A percentile compares a stretch with the other conserved stretches of the same genome.
Evolutionary conservation across 1,140 invertebrate species (phyloP).

Genomic region (Drosophila lini): DNA sequence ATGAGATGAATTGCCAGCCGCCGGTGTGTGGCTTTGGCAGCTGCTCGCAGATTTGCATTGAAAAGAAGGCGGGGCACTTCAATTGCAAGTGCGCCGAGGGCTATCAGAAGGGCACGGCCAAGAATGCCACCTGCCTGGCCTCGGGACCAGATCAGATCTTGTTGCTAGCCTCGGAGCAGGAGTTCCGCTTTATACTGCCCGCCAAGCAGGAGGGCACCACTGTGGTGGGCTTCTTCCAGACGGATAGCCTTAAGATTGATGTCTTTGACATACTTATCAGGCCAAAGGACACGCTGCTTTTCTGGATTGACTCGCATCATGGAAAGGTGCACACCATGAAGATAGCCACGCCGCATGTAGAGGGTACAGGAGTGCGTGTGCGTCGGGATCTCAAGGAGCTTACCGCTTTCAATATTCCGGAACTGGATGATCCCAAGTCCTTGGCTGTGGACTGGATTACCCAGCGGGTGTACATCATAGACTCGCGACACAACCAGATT

Average conservation of each 20-base stretch:
- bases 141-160: constrained; percentile 86
- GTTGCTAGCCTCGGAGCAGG: constrained; percentile 88
- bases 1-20: constrained; percentile 88
- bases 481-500: constrained; percentile 87
- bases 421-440: constrained; percentile 87
- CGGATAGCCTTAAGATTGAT: constrained; percentile 85
- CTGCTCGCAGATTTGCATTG: constrained; percentile 91
- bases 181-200: constrained; percentile 87
- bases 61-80: constrained; percentile 87
- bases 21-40: constrained; percentile 89
- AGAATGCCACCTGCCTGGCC: constrained; percentile 86
- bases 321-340: constrained; percentile 84
- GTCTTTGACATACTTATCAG: constrained; percentile 86
- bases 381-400: constrained; percentile 77
- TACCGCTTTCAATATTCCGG: constrained; percentile 80
- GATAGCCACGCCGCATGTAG: constrained; percentile 74
- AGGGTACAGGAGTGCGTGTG: constrained; percentile 56
- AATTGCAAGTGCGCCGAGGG: constrained; percentile 89
- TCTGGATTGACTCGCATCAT: constrained; percentile 86
- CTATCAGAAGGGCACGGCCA: constrained; percentile 85
- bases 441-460: constrained; percentile 92
- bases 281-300: constrained; percentile 84
- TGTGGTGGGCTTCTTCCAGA: constrained; percentile 78
- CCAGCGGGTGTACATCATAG: constrained; percentile 90
- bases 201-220: constrained; percentile 86